phyloP scores from a whole-genome alignment of 2,888 invertebrate genomes.

The Tholera decimalis region DNA sequence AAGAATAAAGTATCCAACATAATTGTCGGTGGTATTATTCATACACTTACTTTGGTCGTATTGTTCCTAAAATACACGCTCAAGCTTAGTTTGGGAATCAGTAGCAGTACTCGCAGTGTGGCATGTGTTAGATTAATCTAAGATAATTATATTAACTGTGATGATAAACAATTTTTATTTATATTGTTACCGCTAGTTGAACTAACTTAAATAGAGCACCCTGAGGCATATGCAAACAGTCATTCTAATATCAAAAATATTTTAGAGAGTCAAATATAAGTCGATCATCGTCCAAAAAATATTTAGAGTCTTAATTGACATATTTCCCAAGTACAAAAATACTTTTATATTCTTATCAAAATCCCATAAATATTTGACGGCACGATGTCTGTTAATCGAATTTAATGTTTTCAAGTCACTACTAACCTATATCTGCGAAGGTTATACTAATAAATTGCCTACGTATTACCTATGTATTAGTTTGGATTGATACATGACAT shows the following conservation, averaged over 20 bases:
- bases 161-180: too few relatives aligned
- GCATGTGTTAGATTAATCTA: too few relatives aligned
- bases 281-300: not conserved
- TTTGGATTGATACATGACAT: constrained; percentile 31
- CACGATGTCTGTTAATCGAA: not conserved
- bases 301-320: too few relatives aligned
- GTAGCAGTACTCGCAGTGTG: too few relatives aligned
- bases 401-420: not conserved
- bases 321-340: not conserved
- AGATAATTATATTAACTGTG: too few relatives aligned
- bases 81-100: too few relatives aligned
- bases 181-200: too few relatives aligned
- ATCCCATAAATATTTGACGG: not conserved
- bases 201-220: too few relatives aligned
- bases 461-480: constrained; percentile 19
- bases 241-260: not conserved
- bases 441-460: not conserved
- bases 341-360: not conserved
- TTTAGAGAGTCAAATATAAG: not conserved
- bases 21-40: not conserved
- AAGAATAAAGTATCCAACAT: not conserved
- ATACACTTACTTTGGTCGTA: not conserved
- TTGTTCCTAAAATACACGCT: too few relatives aligned
- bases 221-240: too few relatives aligned
- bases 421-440: not conserved